Conservation (phyloP, 2,888 invertebrate genomes). For the Acrobasis suavella region DNA sequence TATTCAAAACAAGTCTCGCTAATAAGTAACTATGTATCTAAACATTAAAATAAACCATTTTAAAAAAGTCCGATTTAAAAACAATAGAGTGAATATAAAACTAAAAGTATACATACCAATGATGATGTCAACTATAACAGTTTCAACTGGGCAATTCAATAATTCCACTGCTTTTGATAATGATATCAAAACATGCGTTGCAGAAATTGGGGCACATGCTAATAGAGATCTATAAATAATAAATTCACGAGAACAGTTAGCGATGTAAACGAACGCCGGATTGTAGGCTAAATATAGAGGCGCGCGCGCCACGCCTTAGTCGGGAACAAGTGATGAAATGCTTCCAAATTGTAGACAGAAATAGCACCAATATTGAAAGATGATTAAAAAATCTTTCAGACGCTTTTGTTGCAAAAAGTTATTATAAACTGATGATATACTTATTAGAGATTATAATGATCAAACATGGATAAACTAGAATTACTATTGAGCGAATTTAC, state of each 20-base stretch:
- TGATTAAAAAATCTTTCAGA: constrained; percentile 5
- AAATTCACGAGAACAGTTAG: constrained; percentile 48
- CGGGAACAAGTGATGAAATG: constrained; percentile 46
- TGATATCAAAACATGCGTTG: constrained; percentile 25
- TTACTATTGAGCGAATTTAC: too few relatives aligned
- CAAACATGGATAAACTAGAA: too few relatives aligned
- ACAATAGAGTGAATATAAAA: background rate
- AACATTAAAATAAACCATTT: background rate
- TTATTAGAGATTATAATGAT: too few relatives aligned
- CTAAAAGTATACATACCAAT: constrained; percentile 19
- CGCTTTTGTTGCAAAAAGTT: too few relatives aligned
- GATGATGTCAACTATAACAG: background rate
- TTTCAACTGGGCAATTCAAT: background rate
- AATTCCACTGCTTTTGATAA: constrained; percentile 8
- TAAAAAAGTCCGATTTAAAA: background rate
- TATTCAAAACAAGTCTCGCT: too few relatives aligned
- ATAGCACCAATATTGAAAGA: background rate
- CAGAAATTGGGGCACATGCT: constrained; percentile 44
- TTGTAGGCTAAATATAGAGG: constrained; percentile 64
- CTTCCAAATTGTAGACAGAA: constrained; percentile 32
- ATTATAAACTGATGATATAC: too few relatives aligned
- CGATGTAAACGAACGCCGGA: constrained; percentile 49
- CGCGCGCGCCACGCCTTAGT: constrained; percentile 54
- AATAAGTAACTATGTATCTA: too few relatives aligned
- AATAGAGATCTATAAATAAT: constrained; percentile 52